Evolutionary conservation across 2,113 vertebrate species (phyloP), one percentile per base, ranked within the genome.

Genomic region (Xyrauchen texanus): DNA sequence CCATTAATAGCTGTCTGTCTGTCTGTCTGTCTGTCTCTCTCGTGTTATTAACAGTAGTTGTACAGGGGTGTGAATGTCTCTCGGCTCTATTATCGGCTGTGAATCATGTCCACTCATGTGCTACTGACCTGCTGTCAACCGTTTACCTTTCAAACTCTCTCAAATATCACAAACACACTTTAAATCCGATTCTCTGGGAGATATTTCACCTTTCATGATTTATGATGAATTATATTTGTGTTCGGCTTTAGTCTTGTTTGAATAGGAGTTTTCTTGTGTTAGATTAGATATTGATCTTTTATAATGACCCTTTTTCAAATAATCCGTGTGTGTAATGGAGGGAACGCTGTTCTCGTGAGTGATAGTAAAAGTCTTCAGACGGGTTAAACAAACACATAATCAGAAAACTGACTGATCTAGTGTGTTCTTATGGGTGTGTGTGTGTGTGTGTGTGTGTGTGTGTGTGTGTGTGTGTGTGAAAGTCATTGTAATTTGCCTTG

Each of bases 1-100:
- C 82, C 84, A 88, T 89, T 88, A 88, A 89, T 86, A 86, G 62
- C 21, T 13, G 62, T 79, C 73, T 76, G 42, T 12, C 15, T 62
- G 5, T 79, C 46, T 12, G 2, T 8, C 44, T 47, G 16, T 67
- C 67, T 45, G 4, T 65, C 74, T 88, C 88, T 88, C 82, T 81
- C 7, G 8, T 21, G 52, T 16, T 53, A 34, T 34, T 10, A 10
- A 52, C 51, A 52, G 3, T 9, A 52, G 51, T 52, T 55, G 52
- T 55, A 12, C 73, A 76, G 72, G 49, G 84, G 74, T 88, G 86
- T 21, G 10, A 68, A 15, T 10, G 4, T 7, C 66, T 68, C 66
- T 68, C 2, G n/a, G 21, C 65, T 67, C 8, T 49, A 10, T 49
- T 16, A 68, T 49, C 65, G 16, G 45, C 46, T 68, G 49, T 51